Evolutionary conservation across 2,888 invertebrate genomes (phyloP).

Genomic region (Clivina fossor): DNA sequence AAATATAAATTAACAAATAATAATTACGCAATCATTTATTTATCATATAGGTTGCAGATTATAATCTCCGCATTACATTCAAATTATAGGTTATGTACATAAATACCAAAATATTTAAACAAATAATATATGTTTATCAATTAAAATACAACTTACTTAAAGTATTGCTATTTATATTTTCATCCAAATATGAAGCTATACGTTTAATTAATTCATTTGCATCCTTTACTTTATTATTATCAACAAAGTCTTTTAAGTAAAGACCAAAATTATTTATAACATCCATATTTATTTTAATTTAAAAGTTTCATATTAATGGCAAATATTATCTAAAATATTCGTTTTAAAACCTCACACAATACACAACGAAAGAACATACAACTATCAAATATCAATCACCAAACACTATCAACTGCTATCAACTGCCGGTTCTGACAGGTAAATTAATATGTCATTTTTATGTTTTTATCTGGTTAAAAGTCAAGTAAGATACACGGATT

Average conservation of each 20-base stretch:
- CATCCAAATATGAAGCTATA: slow-evolving; percentile 12
- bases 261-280: slow-evolving; percentile 36
- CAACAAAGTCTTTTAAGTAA: slow-evolving; percentile 30
- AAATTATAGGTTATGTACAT: background rate
- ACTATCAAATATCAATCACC: too few species aligned
- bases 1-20: slow-evolving; percentile 1
- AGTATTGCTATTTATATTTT: slow-evolving; percentile 18
- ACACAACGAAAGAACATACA: too few species aligned
- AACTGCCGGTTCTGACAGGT: too few species aligned
- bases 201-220: slow-evolving; percentile 32
- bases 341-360: too few species aligned
- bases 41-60: background rate
- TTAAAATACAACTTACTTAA: slow-evolving; percentile 13
- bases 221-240: slow-evolving; percentile 24
- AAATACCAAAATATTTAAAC: background rate
- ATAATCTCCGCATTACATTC: background rate
- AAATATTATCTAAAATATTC: too few species aligned
- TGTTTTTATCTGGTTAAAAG: too few species aligned
- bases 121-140: background rate
- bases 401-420: too few species aligned
- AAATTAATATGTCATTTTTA: too few species aligned
- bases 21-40: background rate
- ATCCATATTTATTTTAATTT: slow-evolving; percentile 37
- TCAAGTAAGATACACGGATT: too few species aligned
- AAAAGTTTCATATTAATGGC: too few species aligned